A percentile compares a stretch with the other conserved stretches of the same genome.
phyloP scores from a whole-genome alignment of 1,140 invertebrate species.

The Meloidogyne floridensis region DNA sequence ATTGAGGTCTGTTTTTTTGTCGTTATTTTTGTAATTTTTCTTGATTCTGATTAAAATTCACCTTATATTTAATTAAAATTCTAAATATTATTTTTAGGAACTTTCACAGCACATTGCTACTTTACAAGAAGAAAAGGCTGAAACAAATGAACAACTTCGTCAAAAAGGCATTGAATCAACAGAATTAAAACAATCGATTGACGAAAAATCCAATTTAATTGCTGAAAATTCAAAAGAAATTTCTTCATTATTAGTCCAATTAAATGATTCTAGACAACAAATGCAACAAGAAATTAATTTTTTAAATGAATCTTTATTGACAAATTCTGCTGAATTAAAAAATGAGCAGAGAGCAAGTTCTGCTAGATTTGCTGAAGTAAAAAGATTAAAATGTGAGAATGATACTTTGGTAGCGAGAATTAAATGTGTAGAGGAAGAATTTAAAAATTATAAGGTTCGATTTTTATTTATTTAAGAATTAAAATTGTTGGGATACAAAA shows the following conservation, averaged over 20 bases:
- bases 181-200: constrained; percentile 8
- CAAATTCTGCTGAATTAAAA: constrained; percentile 6
- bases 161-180: constrained; percentile 4
- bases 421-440: constrained; percentile 15
- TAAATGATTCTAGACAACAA: constrained; percentile 23
- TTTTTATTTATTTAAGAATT: too few species aligned
- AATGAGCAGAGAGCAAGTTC: background rate
- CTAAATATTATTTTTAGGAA: background rate
- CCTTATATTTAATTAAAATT: too few species aligned
- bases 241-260: background rate
- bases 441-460: constrained; percentile 14
- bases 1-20: constrained; percentile 13
- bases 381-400: constrained; percentile 16
- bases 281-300: constrained; percentile 10
- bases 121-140: constrained; percentile 27
- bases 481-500: too few species aligned
- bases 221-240: constrained; percentile 23
- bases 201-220: constrained; percentile 3
- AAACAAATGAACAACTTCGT: constrained; percentile 21
- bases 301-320: background rate
- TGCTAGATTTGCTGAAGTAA: constrained; percentile 14
- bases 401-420: constrained; percentile 5
- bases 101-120: constrained; percentile 23
- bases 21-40: too few species aligned
- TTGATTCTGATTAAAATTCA: too few species aligned